These are phyloP conservation scores for Tenthredo distinguenda DNA, from an alignment of 2,888 invertebrate species.

Conservation along the genomic window DNA sequence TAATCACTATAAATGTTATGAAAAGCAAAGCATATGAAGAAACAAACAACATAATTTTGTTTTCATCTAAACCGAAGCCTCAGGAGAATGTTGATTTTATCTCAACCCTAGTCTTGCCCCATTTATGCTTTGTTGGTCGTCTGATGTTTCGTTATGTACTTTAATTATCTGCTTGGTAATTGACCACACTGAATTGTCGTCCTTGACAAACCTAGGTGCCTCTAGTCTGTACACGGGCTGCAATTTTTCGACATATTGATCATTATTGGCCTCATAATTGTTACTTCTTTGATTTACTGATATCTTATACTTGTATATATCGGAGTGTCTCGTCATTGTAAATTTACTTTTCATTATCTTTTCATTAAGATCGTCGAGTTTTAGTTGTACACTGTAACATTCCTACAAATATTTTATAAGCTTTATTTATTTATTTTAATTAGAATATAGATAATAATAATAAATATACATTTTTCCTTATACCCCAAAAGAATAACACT, in stretches of 20 bases:
- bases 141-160: conserved; percentile 13
- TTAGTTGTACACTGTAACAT: conserved; percentile 41
- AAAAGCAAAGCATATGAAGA: not conserved
- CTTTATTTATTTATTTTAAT: conserved; percentile 42
- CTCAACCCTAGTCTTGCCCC: conserved; percentile 18
- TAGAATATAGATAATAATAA: conserved; percentile 12
- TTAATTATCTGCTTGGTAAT: conserved; percentile 30
- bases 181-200: conserved; percentile 43
- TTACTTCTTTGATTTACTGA: conserved; percentile 20
- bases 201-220: conserved; percentile 48
- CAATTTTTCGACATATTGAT: conserved; percentile 31
- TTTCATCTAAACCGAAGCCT: conserved; percentile 15
- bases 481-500: conserved; percentile 3
- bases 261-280: conserved; percentile 34
- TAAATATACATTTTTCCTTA: conserved; percentile 1
- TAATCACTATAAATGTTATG: conserved; percentile 10
- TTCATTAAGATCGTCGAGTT: conserved; percentile 10
- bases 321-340: not conserved
- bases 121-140: conserved; percentile 33
- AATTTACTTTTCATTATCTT: not conserved
- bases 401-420: conserved; percentile 26
- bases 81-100: conserved; percentile 20
- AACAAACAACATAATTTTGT: not conserved
- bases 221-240: conserved; percentile 51
- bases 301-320: conserved; percentile 18